phyloP scores from a whole-genome alignment of 2,888 invertebrate species.

The Didymodactylos carnosus region DNA sequence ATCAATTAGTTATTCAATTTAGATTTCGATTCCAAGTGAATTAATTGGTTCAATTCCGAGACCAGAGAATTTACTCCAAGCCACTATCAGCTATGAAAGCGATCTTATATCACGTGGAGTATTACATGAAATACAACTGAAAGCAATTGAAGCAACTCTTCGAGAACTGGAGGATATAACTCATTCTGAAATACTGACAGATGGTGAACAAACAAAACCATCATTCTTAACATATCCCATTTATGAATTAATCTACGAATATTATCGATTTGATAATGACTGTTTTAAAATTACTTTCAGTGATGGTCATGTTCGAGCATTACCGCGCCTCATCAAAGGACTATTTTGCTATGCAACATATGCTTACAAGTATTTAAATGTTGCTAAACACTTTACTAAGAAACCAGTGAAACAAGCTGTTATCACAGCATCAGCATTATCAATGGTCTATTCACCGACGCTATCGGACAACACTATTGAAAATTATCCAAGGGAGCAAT shows the following conservation, averaged over 20 bases:
- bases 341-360: background rate
- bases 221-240: background rate
- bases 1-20: no score
- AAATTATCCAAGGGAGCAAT: no score
- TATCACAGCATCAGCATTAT: no score
- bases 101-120: background rate
- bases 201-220: background rate
- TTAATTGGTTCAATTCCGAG: background rate
- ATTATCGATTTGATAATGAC: background rate
- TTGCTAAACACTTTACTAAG: background rate
- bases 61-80: background rate
- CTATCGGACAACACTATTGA: no score
- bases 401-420: background rate
- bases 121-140: background rate
- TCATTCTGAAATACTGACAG: background rate
- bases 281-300: background rate
- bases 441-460: no score
- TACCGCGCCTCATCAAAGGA: background rate
- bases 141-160: background rate
- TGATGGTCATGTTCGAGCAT: background rate
- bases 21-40: background rate
- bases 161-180: background rate
- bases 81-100: background rate
- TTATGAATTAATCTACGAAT: background rate
- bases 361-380: background rate